Conservation (phyloP, 2,888 invertebrate genomes). For the Aleiodes alternator region DNA sequence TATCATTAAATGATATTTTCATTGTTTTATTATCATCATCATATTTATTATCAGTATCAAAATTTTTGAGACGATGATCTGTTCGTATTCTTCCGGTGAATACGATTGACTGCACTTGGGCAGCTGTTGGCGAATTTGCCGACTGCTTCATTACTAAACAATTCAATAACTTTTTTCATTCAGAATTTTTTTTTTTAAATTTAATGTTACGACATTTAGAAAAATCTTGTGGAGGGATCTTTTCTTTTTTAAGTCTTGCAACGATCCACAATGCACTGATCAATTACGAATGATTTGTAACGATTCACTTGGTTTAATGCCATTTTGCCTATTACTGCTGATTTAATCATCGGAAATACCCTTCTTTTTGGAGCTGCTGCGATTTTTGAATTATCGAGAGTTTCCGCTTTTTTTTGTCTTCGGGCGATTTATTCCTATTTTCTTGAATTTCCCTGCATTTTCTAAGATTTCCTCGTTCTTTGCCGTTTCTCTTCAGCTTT, state of each 20-base stretch:
- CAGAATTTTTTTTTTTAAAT: constrained; percentile 52
- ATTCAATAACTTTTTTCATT: constrained; percentile 52
- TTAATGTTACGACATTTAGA: too few species aligned
- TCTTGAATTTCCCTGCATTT: too few species aligned
- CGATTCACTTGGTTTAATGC: constrained; percentile 4
- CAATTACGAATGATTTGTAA: constrained; percentile 56
- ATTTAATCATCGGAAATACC: neutral
- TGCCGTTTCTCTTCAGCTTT: too few species aligned
- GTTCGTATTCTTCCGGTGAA: constrained; percentile 50
- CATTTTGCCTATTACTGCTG: constrained; percentile 7
- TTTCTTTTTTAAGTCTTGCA: constrained; percentile 60
- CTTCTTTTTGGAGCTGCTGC: neutral
- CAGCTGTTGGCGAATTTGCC: constrained; percentile 55
- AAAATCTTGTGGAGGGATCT: too few species aligned
- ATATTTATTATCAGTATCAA: constrained; percentile 42
- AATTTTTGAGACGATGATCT: constrained; percentile 37
- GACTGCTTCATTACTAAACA: constrained; percentile 58
- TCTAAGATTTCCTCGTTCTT: too few species aligned
- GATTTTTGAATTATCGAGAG: neutral
- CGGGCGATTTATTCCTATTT: too few species aligned
- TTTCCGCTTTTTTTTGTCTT: too few species aligned
- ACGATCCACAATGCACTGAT: constrained; percentile 55
- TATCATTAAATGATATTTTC: constrained; percentile 22
- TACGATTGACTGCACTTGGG: constrained; percentile 57
- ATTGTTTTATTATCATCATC: constrained; percentile 42